Evolutionary conservation across 1,140 invertebrate genomes (phyloP).

Genomic region (Tetramorium alpestre): DNA sequence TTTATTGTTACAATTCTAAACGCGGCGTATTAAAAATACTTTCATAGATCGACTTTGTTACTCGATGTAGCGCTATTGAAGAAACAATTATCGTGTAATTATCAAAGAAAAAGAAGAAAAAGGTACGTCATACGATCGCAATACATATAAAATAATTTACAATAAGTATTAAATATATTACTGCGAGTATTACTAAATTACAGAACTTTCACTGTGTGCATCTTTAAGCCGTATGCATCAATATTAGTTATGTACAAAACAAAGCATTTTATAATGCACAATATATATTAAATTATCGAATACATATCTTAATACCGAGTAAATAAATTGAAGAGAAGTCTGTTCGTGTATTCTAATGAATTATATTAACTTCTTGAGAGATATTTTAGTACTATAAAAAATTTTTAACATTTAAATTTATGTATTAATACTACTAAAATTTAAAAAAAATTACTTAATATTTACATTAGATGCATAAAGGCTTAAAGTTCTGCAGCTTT

Average conservation of each 20-base stretch:
- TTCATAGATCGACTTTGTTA: conserved; percentile 24
- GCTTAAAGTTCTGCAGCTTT: conserved; percentile 33
- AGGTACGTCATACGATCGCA: not conserved
- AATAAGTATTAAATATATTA: conserved; percentile 25
- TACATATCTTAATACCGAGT: not conserved
- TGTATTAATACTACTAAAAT: not conserved
- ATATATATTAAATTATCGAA: not conserved
- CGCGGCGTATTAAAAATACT: conserved; percentile 10
- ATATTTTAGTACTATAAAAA: not conserved
- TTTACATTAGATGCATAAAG: conserved; percentile 29
- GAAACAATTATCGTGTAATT: not conserved
- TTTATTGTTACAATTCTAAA: conserved; percentile 8
- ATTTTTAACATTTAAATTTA: not conserved
- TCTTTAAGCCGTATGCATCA: conserved; percentile 44
- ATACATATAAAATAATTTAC: conserved; percentile 14
- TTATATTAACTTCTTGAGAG: not conserved
- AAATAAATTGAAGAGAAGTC: not conserved
- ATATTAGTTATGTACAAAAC: not conserved
- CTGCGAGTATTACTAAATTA: not conserved
- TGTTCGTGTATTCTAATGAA: not conserved
- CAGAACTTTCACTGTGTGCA: not conserved
- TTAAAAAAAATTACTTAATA: not conserved
- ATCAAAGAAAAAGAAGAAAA: not conserved
- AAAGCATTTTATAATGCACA: too few species aligned
- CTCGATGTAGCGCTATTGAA: not conserved